Base-by-base conservation (phyloP, 2,113 vertebrate species). In the Hippopotamus amphibius region DNA sequence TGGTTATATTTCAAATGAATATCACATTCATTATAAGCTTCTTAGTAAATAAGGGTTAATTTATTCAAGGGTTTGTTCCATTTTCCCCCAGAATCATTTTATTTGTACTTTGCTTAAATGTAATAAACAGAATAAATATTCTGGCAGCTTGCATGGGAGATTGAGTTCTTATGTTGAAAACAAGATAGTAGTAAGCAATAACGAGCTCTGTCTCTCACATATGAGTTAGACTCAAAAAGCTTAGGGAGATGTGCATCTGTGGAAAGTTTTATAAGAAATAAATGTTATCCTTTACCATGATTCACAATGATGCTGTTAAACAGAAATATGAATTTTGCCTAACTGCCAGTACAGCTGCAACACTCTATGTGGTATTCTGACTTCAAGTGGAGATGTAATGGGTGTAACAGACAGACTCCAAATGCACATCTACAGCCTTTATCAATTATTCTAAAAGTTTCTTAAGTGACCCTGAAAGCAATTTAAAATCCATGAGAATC, bases 61-160 rank as follows among this genome's bases (percentile, higher is more conserved):
- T n/a, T 92, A 61, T 77, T 84, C 17, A 84, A 93, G 12, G 1
- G 12, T 90, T 82, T 74, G 33, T 76, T 92, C 17, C 33, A 85
- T 61, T 24, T 12, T 1, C 2, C 15, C 53, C 12, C 50, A 61
- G 63, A 88, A 92, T 83, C 9, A 89, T 92, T 65, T 68, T 84
- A 88, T 83, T 93, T 87, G 24, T 81, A 48, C 26, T 84, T 85
- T 63, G 6, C 19, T 87, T 89, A 57, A 83, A 24, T 46, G 3
- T 43, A 95, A 95, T 61, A 88, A 84, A 55, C 37, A 55, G 37
- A 95, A 96, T 92, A 89, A 79, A 74, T 57, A 96, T 63, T 72
- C 50, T 93, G 79, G 26, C 37, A 93, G 43, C 19, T 85, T 59
- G 33, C 71, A 81, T 80, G 50, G 6, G 41, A 92, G 57, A 95